Conservation (phyloP, 2,113 vertebrate genomes). For the Pelobates fuscus region DNA sequence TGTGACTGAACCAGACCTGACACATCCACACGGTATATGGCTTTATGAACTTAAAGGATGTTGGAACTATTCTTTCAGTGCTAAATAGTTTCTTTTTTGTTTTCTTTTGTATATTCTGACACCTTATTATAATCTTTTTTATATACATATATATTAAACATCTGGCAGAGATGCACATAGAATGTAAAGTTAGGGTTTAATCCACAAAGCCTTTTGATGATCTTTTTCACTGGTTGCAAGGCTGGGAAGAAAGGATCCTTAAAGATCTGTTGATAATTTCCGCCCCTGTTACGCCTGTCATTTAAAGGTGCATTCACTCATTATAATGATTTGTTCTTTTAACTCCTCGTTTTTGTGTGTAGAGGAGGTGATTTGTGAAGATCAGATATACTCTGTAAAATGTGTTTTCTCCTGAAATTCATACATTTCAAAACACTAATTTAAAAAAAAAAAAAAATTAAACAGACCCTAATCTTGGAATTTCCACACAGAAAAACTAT, state of each 20-base stretch:
- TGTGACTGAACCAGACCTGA: conserved; percentile 68
- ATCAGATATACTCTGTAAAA: no score
- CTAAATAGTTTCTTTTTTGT: conserved; percentile 61
- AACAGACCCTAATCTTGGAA: no score
- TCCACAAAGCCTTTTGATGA: conserved; percentile 45
- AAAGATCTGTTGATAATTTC: background rate
- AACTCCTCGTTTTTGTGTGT: background rate
- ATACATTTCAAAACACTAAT: no score
- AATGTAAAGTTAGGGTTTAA: conserved; percentile 58
- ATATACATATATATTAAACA: conserved; percentile 64
- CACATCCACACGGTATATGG: conserved; percentile 62
- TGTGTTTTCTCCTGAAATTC: no score
- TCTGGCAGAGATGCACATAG: conserved; percentile 67
- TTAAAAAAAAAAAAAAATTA: no score
- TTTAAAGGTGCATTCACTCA: conserved; percentile 21
- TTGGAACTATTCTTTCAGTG: conserved; percentile 65
- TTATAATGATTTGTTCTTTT: background rate
- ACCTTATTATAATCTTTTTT: conserved; percentile 65
- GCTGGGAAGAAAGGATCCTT: conserved; percentile 9
- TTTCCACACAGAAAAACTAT: no score
- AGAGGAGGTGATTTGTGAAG: no score
- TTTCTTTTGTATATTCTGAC: conserved; percentile 65
- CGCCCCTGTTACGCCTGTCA: background rate
- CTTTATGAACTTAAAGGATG: conserved; percentile 65
- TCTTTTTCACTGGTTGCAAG: conserved; percentile 1